These are phyloP conservation scores for Yponomeuta sedellus DNA, from an alignment of 2,888 invertebrate species.

Conservation along the genomic window DNA sequence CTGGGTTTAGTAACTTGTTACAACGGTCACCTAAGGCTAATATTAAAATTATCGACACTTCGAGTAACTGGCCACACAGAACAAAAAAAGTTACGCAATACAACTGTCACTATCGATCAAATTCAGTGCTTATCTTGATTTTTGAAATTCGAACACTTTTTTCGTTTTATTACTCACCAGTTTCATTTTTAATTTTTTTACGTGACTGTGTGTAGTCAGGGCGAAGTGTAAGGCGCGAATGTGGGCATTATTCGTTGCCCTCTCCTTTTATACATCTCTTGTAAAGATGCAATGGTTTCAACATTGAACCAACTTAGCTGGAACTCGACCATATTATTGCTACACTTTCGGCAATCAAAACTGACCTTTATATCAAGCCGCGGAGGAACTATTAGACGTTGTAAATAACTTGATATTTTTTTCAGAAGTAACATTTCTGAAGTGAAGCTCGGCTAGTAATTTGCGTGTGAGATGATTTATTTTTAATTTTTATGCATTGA, in stretches of 20 bases:
- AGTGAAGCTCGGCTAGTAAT: conserved; percentile 11
- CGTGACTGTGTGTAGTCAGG: conserved; percentile 32
- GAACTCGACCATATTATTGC: conserved; percentile 1
- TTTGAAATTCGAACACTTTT: conserved; percentile 7
- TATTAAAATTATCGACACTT: neutral
- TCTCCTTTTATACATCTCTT: conserved; percentile 47
- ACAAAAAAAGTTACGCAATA: neutral
- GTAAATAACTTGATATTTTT: conserved; percentile 1
- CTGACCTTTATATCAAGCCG: neutral
- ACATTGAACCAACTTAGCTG: conserved; percentile 5
- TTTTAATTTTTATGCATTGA: conserved; percentile 5
- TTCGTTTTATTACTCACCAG: conserved; percentile 17
- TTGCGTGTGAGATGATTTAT: conserved; percentile 12
- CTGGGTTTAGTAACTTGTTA: neutral
- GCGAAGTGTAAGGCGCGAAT: conserved; percentile 62
- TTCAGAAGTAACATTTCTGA: neutral
- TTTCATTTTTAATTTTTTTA: conserved; percentile 17
- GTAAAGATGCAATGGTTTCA: conserved; percentile 13
- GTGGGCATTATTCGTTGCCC: conserved; percentile 37
- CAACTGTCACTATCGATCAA: neutral
- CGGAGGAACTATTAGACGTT: neutral
- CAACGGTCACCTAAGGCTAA: neutral
- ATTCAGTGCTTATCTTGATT: neutral
- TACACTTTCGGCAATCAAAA: conserved; percentile 1
- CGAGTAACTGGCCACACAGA: neutral